Conservation (phyloP, 2,113 vertebrate genomes). For the Recurvirostra avosetta region DNA sequence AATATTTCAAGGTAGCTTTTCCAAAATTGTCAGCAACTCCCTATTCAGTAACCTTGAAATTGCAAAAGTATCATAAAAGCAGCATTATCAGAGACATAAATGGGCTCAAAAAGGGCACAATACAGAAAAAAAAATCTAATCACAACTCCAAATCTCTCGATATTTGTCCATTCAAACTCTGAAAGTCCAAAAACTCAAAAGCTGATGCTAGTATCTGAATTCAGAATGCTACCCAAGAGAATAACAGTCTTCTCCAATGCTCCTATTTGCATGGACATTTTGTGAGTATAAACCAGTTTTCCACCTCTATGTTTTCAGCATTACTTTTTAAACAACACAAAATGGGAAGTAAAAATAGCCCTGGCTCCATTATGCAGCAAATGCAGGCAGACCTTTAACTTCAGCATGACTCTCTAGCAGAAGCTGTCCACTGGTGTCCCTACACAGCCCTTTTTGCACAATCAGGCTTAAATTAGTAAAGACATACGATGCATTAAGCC, state of each 20-base stretch:
- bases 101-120: not conserved
- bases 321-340: conserved; percentile 21
- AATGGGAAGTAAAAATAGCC: not conserved
- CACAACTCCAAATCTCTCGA: not conserved
- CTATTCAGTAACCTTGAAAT: not conserved
- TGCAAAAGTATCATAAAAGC: not conserved
- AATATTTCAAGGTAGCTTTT: not conserved
- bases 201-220: not conserved
- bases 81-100: not conserved
- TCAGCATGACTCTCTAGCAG: not conserved
- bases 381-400: not conserved
- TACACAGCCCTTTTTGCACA: conserved; percentile 23
- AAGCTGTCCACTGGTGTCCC: not conserved
- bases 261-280: not conserved
- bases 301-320: not conserved
- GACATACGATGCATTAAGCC: conserved; percentile 31
- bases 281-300: not conserved
- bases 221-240: not conserved
- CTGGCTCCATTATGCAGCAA: not conserved
- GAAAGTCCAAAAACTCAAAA: not conserved
- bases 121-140: not conserved
- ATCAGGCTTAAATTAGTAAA: conserved; percentile 50
- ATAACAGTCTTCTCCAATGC: not conserved
- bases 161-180: not conserved
- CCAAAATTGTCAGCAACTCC: not conserved